Evolutionary conservation across 2,113 vertebrate species (phyloP).

Genomic region (Myiopsitta monachus): DNA sequence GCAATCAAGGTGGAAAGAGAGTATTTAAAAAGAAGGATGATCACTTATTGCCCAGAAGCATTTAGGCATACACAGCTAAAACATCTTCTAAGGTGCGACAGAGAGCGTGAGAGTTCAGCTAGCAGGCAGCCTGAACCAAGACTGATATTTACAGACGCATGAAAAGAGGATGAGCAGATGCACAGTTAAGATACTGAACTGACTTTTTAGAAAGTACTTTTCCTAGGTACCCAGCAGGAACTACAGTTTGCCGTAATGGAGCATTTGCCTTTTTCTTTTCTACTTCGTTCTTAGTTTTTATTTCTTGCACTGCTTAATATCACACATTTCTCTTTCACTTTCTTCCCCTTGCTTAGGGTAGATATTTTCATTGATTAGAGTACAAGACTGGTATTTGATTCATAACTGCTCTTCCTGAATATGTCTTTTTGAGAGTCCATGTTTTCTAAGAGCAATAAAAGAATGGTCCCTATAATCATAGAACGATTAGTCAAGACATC

Average conservation of each 20-base stretch:
- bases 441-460: not conserved
- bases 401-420: not conserved
- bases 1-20: not conserved
- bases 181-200: not conserved
- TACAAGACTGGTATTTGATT: not conserved
- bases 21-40: not conserved
- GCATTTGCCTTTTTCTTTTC: not conserved
- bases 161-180: not conserved
- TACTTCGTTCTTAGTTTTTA: not conserved
- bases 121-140: not conserved
- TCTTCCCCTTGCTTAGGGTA: not conserved
- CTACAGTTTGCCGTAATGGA: not conserved
- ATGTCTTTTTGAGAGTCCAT: not conserved
- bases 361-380: not conserved
- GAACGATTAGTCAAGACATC: not conserved
- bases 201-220: not conserved
- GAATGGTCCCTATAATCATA: not conserved
- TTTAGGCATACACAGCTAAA: not conserved
- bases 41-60: not conserved
- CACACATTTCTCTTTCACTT: not conserved
- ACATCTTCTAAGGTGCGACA: fast-evolving
- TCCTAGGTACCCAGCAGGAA: not conserved
- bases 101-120: not conserved
- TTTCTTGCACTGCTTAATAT: not conserved
- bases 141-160: not conserved